Conservation (phyloP, 2,888 invertebrate species). For the Ormyrus thymus region DNA sequence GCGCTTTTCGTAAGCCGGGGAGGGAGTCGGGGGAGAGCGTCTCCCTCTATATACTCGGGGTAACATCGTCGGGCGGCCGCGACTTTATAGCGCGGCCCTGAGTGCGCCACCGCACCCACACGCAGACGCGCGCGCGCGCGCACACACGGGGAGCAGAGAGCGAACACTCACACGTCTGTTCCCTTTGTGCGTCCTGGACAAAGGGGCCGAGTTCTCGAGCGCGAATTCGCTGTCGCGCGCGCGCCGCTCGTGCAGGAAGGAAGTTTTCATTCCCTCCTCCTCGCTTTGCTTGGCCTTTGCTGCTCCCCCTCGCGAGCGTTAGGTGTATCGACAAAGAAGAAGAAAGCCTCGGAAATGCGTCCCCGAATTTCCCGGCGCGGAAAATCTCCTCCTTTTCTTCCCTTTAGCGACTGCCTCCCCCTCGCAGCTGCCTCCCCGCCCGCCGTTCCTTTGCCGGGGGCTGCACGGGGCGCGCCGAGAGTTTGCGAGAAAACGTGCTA, state of each 20-base stretch:
- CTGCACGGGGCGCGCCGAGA: not conserved
- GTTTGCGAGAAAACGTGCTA: not conserved
- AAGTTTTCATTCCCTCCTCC: conserved; percentile 48
- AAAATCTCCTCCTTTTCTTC: conserved; percentile 45
- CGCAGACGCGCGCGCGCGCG: not conserved
- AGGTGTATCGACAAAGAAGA: conserved; percentile 44
- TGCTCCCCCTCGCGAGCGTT: not conserved
- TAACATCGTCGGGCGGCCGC: no score
- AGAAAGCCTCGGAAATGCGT: conserved; percentile 38
- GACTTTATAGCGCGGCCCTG: not conserved
- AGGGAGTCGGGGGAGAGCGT: not conserved
- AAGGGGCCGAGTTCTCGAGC: conserved; percentile 52
- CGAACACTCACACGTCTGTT: conserved; percentile 30
- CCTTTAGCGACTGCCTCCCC: not conserved
- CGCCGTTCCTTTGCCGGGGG: not conserved
- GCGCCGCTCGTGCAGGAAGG: conserved; percentile 46
- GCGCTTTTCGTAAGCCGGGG: conserved; percentile 29
- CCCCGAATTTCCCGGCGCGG: conserved; percentile 44
- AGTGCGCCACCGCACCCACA: not conserved
- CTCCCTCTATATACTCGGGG: no score
- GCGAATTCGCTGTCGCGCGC: conserved; percentile 41
- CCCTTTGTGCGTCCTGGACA: conserved; percentile 58
- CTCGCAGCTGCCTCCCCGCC: conserved; percentile 1
- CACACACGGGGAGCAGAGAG: not conserved
- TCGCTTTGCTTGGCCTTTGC: no score